A percentile compares a stretch with the other conserved stretches of the same genome.
phyloP scores from a whole-genome alignment of 2,888 invertebrate species.

The Homarus gammarus region DNA sequence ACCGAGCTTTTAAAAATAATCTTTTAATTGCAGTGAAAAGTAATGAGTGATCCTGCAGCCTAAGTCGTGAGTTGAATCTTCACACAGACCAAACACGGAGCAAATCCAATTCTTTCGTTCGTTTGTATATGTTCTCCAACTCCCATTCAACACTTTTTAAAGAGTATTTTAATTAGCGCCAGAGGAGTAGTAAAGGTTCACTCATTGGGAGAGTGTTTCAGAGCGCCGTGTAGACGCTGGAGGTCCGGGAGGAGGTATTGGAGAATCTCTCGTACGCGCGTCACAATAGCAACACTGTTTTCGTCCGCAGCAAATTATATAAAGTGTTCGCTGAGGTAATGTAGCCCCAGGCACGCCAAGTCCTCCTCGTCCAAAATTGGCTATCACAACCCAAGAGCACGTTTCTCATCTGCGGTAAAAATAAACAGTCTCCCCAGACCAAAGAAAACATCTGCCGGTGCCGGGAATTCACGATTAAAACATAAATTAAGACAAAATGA shows the following conservation, averaged over 20 bases:
- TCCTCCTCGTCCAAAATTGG: conserved; percentile 35
- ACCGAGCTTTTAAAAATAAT: background rate
- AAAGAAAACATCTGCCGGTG: conserved; percentile 31
- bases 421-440: conserved; percentile 18
- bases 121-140: conserved; percentile 33
- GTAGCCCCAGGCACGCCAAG: conserved; percentile 33
- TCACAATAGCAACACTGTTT: conserved; percentile 43
- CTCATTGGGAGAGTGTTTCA: conserved; percentile 19
- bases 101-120: conserved; percentile 31
- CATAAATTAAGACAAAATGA: conserved; percentile 32
- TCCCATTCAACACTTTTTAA: conserved; percentile 23
- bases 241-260: background rate
- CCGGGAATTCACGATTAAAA: conserved; percentile 37
- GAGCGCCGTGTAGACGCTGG: background rate
- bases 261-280: background rate
- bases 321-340: conserved; percentile 44
- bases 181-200: conserved; percentile 2
- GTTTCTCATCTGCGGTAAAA: conserved; percentile 30
- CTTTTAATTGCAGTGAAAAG: background rate
- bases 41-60: background rate
- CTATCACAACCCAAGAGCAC: conserved; percentile 34
- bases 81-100: conserved; percentile 33
- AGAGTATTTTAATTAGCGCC: conserved; percentile 32
- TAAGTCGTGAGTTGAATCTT: conserved; percentile 38
- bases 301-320: conserved; percentile 49